These are phyloP conservation scores for Megalops cyprinoides DNA, from an alignment of 2,797 vertebrate genomes.

Conservation along the genomic window DNA sequence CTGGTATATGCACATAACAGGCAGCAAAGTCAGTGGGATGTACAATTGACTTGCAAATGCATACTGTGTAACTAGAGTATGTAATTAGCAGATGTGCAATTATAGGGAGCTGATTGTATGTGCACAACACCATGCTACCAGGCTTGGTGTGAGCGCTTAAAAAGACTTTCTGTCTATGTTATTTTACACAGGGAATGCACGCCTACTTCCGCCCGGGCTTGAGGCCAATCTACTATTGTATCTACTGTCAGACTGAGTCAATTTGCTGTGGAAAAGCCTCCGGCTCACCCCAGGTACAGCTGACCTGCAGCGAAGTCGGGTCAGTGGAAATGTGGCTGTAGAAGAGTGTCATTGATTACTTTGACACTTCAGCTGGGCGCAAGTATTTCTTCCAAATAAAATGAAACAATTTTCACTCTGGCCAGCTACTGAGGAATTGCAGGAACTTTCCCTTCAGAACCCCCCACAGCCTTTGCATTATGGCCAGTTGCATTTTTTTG, in stretches of 20 bases:
- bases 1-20: background rate
- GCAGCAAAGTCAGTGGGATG: background rate
- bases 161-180: background rate
- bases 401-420: background rate
- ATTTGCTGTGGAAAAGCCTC: background rate
- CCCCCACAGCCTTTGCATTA: no score
- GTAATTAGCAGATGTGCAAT: background rate
- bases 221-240: background rate
- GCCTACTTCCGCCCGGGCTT: background rate
- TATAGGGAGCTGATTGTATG: background rate
- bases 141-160: background rate
- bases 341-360: background rate
- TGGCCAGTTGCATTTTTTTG: no score
- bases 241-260: background rate
- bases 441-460: no score
- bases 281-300: background rate
- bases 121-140: background rate
- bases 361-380: background rate
- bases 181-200: background rate
- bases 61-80: background rate
- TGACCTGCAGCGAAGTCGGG: background rate
- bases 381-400: background rate
- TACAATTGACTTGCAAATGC: background rate
- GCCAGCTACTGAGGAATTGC: no score
- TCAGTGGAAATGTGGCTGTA: background rate